Base-by-base conservation (phyloP, 1,140 invertebrate species). In the Zophobas atratus region DNA sequence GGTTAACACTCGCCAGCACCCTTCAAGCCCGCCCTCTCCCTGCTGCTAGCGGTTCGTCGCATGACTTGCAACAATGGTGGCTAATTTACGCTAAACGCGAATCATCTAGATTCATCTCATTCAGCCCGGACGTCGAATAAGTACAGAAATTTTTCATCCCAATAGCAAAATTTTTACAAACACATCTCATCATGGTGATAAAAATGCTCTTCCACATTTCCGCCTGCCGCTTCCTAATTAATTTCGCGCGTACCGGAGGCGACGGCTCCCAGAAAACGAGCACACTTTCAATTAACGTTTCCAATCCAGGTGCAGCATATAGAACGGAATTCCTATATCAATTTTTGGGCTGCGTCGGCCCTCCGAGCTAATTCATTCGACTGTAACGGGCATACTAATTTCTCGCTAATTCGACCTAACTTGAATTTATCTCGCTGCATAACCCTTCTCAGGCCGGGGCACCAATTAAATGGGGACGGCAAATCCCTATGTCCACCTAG, bases 401-500 rank as follows among this genome's bases (percentile, higher is more conserved):
- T 67, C 60, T 34, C 60, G 60, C 60, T 67, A 67, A 67, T 67
- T 67, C 60, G 38, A 67, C 60, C 60, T 67, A 67, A 67, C 60
- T 67, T 67, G 60, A 67, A 67, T 67, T 67, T 67, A 67, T 67
- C 60, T 67, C 60, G 33, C 60, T 67, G 60, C 32, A 43, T 67
- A 67, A 67, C 60, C 60, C 60, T 67, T 67, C 60, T 67, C 60
- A 67, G 60, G 60, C 60, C 39, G 39, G 60, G 60, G 60, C 60
- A 43, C 60, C 60, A 67, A 67, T 67, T 67, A 67, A 67, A 67
- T 8, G 60, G n/a, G 60, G 43, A 67, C 33, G 60, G 60, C 60
- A 67, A 67, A 67, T 67, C 60, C 60, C 60, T 67, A 67, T 67
- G 60, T 67, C 60, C 60, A 67, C 60, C 60, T 67, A 67, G 60